Evolutionary conservation across 2,888 invertebrate genomes (phyloP).

Genomic region (Conomelus anceps): DNA sequence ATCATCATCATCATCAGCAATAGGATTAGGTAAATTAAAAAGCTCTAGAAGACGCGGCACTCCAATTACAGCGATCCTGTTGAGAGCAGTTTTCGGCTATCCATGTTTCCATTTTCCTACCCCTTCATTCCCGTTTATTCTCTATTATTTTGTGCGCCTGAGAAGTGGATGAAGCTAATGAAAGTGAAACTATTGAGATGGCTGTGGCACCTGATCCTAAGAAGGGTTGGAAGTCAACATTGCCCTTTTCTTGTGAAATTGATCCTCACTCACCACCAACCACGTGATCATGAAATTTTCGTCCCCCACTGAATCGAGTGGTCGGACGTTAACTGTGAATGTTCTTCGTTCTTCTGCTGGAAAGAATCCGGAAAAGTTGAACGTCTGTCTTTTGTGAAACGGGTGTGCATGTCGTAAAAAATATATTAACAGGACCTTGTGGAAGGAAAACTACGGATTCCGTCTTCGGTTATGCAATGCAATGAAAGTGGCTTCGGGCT

Average conservation of each 20-base stretch:
- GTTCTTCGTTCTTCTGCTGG: neutral
- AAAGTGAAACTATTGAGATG: neutral
- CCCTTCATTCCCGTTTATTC: neutral
- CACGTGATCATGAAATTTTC: neutral
- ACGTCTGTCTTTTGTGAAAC: neutral
- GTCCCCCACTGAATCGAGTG: neutral
- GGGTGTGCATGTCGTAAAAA: neutral
- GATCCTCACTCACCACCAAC: neutral
- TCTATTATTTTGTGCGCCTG: neutral
- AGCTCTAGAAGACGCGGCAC: neutral
- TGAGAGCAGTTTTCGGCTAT: neutral
- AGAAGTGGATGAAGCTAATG: neutral
- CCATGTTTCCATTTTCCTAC: neutral
- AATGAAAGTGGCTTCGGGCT: neutral
- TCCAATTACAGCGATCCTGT: neutral
- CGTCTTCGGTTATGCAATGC: neutral
- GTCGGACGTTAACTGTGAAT: neutral
- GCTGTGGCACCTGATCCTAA: neutral
- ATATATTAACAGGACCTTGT: neutral
- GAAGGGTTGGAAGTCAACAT: neutral
- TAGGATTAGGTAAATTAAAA: neutral
- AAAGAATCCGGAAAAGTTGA: neutral
- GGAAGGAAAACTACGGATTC: neutral
- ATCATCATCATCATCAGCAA: neutral
- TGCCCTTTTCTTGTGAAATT: neutral